Evolutionary conservation across 2,797 vertebrate genomes (phyloP).

Genomic region (Lepus oiostolus): DNA sequence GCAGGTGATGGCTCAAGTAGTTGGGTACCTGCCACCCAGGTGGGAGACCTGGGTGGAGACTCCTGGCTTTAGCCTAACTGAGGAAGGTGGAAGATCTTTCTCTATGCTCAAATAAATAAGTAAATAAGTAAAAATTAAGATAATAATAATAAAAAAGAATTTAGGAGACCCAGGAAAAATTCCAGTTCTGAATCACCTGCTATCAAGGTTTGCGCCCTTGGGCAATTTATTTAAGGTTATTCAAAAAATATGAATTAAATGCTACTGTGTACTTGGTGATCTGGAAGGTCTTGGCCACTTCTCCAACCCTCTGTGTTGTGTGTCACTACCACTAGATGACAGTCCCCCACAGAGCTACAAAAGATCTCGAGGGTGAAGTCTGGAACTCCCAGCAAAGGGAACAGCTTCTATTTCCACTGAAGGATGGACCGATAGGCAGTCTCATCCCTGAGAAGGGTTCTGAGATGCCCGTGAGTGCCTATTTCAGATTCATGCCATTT

Average conservation of each 20-base stretch:
- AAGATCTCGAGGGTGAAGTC: slow-evolving; percentile 39
- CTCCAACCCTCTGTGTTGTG: slow-evolving; percentile 13
- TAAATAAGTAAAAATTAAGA: too few species aligned
- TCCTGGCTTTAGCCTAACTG: too few species aligned
- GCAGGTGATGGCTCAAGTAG: too few species aligned
- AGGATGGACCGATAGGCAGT: not conserved
- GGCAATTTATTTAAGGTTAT: slow-evolving; percentile 18
- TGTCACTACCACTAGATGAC: slow-evolving; percentile 26
- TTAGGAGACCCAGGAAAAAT: slow-evolving; percentile 31
- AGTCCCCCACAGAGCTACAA: not conserved
- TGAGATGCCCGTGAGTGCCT: not conserved
- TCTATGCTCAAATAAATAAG: too few species aligned
- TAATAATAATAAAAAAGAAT: not conserved
- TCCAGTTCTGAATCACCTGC: slow-evolving; percentile 48
- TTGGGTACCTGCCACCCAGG: too few species aligned
- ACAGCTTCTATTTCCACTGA: not conserved
- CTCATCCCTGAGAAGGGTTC: slow-evolving; percentile 9
- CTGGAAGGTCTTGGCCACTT: slow-evolving; percentile 23
- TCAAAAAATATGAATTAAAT: slow-evolving; percentile 37
- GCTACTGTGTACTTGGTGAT: not conserved
- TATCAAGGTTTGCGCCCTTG: slow-evolving; percentile 43
- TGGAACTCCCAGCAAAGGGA: not conserved
- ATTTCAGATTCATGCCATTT: slow-evolving; percentile 50
- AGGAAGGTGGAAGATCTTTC: too few species aligned
- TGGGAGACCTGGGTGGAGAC: too few species aligned